Conservation (phyloP, 2,113 vertebrate species). For the Mesoclemmys tuberculata region DNA sequence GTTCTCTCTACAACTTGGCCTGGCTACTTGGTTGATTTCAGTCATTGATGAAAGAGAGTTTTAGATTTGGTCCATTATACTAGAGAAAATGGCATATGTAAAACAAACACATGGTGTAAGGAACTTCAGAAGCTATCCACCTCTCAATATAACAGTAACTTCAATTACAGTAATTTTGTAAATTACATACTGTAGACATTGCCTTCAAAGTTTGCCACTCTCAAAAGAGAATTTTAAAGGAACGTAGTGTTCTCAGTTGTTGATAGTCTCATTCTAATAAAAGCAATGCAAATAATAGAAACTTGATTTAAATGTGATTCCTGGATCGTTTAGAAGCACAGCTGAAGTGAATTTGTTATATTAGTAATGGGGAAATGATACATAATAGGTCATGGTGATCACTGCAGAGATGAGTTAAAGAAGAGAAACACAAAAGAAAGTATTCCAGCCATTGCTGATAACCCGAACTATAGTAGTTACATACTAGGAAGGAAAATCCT, state of each 20-base stretch:
- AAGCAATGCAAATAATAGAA: conserved; percentile 38
- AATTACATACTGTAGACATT: conserved; percentile 52
- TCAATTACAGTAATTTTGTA: conserved; percentile 63
- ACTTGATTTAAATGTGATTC: conserved; percentile 30
- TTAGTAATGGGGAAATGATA: neutral
- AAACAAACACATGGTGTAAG: neutral
- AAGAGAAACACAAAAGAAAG: neutral
- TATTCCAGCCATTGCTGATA: neutral
- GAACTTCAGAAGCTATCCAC: conserved; percentile 29
- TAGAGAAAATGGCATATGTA: neutral
- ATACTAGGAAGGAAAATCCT: neutral
- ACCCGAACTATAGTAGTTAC: neutral
- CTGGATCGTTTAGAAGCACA: neutral
- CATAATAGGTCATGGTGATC: neutral
- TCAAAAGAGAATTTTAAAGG: conserved; percentile 42
- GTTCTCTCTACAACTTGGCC: neutral
- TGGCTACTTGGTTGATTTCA: neutral
- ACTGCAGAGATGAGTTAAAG: neutral
- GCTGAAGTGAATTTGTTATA: conserved; percentile 3
- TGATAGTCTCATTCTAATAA: conserved; percentile 45
- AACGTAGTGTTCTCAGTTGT: conserved; percentile 32
- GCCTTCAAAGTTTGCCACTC: conserved; percentile 14
- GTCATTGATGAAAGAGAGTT: neutral
- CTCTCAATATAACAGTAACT: conserved; percentile 41
- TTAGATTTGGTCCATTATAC: neutral